Evolutionary conservation across 2,113 vertebrate genomes (phyloP).

Genomic region (Anguilla japonica): DNA sequence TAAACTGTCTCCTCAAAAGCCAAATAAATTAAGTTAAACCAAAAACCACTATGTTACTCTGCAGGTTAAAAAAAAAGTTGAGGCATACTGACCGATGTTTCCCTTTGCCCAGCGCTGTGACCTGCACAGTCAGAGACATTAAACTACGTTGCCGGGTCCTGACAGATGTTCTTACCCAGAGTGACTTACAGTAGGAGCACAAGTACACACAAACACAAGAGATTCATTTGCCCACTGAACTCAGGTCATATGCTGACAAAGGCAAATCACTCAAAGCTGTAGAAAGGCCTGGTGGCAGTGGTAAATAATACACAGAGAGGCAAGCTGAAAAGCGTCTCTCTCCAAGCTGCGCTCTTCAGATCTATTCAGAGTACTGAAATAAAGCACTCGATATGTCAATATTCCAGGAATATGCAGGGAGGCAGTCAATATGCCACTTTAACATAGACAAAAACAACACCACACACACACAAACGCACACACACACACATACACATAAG

Average conservation of each 20-base stretch:
- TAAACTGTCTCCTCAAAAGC: too few species aligned
- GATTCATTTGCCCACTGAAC: too few species aligned
- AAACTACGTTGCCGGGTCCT: neutral
- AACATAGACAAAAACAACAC: too few species aligned
- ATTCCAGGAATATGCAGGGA: neutral
- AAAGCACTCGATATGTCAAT: neutral
- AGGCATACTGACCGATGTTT: neutral
- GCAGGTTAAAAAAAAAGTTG: neutral
- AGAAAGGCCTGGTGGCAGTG: neutral
- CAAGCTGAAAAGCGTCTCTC: neutral
- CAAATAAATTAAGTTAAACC: too few species aligned
- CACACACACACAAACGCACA: too few species aligned
- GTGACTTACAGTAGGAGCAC: too few species aligned
- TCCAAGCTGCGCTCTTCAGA: neutral
- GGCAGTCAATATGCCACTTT: too few species aligned
- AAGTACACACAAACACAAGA: too few species aligned
- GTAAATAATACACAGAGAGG: neutral
- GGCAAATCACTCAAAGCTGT: too few species aligned
- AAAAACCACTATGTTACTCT: too few species aligned
- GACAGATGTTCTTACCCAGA: neutral
- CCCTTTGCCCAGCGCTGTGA: neutral
- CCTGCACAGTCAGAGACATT: neutral
- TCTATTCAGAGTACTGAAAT: neutral
- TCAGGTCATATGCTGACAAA: too few species aligned
- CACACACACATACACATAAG: too few species aligned